phyloP scores from a whole-genome alignment of 2,797 vertebrate genomes.

The Gastrophryne carolinensis region DNA sequence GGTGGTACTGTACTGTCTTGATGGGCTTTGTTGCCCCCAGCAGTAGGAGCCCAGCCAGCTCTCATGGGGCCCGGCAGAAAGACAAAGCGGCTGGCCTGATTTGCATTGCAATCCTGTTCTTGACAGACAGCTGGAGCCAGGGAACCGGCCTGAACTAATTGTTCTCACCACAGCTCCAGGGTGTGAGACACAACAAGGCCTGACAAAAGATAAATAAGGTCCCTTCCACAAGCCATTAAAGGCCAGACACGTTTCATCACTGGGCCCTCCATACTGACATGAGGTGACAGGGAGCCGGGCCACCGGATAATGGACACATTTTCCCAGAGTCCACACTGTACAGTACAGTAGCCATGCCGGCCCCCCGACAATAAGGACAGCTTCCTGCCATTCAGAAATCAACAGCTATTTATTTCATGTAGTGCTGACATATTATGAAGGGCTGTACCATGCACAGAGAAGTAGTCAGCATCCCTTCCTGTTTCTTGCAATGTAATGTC shows the following conservation, averaged over 20 bases:
- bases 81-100: slow-evolving; percentile 55
- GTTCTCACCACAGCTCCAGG: slow-evolving; percentile 57
- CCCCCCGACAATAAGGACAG: no score
- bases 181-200: slow-evolving; percentile 60
- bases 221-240: slow-evolving; percentile 56
- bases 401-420: no score
- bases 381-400: no score
- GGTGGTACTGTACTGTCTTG: no score
- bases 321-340: neutral
- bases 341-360: no score
- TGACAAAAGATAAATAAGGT: slow-evolving; percentile 52
- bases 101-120: slow-evolving; percentile 65
- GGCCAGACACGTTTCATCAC: slow-evolving; percentile 31
- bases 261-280: neutral
- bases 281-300: neutral
- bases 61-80: slow-evolving; percentile 53
- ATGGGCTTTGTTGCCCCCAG: slow-evolving; percentile 35
- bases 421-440: no score
- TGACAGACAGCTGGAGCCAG: slow-evolving; percentile 66
- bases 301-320: neutral
- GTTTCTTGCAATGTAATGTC: no score
- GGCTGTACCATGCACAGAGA: no score
- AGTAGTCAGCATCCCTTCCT: no score
- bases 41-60: slow-evolving; percentile 26
- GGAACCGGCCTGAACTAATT: slow-evolving; percentile 59